Conservation (phyloP, 1,140 invertebrate species). For the Nasonia giraulti region DNA sequence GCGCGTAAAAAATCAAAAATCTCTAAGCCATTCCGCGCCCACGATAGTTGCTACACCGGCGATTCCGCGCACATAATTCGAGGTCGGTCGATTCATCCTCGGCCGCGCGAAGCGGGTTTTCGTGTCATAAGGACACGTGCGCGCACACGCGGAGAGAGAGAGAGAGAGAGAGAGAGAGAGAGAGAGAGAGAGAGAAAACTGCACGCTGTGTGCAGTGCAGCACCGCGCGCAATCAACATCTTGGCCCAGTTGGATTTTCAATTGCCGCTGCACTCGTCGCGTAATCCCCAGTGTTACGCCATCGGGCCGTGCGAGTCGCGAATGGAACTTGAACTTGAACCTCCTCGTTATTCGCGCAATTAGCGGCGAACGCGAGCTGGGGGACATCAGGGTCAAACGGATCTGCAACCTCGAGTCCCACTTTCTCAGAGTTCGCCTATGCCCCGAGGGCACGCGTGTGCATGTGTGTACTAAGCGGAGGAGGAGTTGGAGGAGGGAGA, state of each 20-base stretch:
- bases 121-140: conserved; percentile 69
- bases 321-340: conserved; percentile 39
- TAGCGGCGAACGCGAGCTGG: too few species aligned
- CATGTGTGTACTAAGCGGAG: not conserved
- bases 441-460: not conserved
- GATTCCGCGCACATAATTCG: conserved; percentile 9
- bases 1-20: too few species aligned
- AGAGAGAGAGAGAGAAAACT: conserved; percentile 37
- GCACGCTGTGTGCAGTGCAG: conserved; percentile 51
- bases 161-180: too few species aligned
- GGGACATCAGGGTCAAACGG: not conserved
- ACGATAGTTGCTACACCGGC: too few species aligned
- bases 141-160: not conserved
- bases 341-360: not conserved
- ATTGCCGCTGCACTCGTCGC: not conserved
- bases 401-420: too few species aligned
- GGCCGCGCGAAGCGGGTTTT: conserved; percentile 65
- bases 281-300: not conserved
- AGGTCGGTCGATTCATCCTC: conserved; percentile 28
- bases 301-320: not conserved
- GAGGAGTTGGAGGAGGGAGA: not conserved
- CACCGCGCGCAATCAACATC: not conserved
- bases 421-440: not conserved
- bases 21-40: too few species aligned
- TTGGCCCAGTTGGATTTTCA: not conserved